These are phyloP conservation scores for Ernsta delagoae DNA, from an alignment of 2,888 invertebrate species.

Conservation along the genomic window DNA sequence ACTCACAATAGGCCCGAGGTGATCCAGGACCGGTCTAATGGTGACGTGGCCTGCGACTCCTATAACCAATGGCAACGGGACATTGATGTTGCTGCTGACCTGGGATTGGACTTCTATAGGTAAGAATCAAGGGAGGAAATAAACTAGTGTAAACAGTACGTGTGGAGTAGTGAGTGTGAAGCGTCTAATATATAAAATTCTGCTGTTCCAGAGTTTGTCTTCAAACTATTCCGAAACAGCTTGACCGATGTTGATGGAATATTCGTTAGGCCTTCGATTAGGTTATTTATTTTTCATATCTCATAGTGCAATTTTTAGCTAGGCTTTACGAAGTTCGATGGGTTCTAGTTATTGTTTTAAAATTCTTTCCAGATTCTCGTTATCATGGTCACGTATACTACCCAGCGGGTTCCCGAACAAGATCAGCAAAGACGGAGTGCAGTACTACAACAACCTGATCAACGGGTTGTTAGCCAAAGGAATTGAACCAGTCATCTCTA, in stretches of 20 bases:
- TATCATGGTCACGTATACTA: background rate
- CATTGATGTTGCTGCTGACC: slow-evolving; percentile 76
- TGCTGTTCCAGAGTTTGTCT: no score
- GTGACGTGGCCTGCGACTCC: slow-evolving; percentile 87
- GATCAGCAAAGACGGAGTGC: background rate
- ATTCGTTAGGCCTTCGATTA: no score
- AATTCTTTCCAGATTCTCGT: background rate
- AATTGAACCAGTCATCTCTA: background rate
- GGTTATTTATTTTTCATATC: no score
- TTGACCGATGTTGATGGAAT: no score
- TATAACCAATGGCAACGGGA: slow-evolving; percentile 86
- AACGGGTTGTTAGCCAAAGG: background rate
- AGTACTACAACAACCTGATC: slow-evolving; percentile 1
- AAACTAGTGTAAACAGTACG: no score
- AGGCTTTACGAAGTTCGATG: no score
- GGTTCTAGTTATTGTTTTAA: no score
- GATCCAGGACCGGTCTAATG: slow-evolving; percentile 56
- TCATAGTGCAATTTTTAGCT: no score
- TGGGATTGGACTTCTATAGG: slow-evolving; percentile 81
- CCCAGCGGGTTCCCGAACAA: background rate
- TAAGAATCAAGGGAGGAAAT: slow-evolving; percentile 24
- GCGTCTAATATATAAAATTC: no score
- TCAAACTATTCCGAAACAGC: no score
- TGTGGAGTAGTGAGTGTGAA: no score
- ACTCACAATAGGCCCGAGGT: background rate